A percentile compares a stretch with the other conserved stretches of the same genome.
Conservation (phyloP, 2,888 invertebrate genomes). For the Drosophila paramelanica region DNA sequence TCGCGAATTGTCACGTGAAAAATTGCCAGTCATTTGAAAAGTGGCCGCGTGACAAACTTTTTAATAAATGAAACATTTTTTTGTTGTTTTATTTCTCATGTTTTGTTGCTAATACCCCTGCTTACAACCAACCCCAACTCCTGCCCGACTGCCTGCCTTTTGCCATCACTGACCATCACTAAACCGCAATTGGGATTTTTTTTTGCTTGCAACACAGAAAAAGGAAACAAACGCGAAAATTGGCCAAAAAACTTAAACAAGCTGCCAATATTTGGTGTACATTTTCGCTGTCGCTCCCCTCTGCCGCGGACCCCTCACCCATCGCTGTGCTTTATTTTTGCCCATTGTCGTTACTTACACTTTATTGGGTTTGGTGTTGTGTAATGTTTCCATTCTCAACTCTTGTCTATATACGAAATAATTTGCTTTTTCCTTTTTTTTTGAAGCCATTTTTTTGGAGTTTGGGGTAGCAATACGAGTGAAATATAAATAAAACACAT, state of each 20-base stretch:
- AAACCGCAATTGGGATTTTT: conserved; percentile 59
- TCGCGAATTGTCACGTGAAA: conserved; percentile 74
- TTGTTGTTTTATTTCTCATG: conserved; percentile 1
- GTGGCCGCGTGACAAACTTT: conserved; percentile 73
- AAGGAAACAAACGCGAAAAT: conserved; percentile 63
- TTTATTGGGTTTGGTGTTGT: conserved; percentile 71
- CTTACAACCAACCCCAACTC: neutral
- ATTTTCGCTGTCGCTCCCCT: conserved; percentile 49
- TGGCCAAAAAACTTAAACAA: conserved; percentile 78
- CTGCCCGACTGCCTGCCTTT: neutral
- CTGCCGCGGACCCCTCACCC: neutral
- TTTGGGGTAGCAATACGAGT: conserved; percentile 19
- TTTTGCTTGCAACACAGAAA: conserved; percentile 6
- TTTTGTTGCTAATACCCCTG: conserved; percentile 44
- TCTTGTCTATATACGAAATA: conserved; percentile 34
- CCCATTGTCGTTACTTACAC: conserved; percentile 74
- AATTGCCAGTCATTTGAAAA: conserved; percentile 78
- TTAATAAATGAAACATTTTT: conserved; percentile 72
- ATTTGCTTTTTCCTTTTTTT: conserved; percentile 36
- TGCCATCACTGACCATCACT: conserved; percentile 44
- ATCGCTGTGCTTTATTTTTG: conserved; percentile 24
- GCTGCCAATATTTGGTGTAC: conserved; percentile 78
- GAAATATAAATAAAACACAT: conserved; percentile 62
- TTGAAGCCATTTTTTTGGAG: conserved; percentile 32
- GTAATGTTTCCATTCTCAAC: conserved; percentile 61